These are phyloP conservation scores for Cylloceria caligata DNA, from an alignment of 2,888 invertebrate species.

Conservation along the genomic window DNA sequence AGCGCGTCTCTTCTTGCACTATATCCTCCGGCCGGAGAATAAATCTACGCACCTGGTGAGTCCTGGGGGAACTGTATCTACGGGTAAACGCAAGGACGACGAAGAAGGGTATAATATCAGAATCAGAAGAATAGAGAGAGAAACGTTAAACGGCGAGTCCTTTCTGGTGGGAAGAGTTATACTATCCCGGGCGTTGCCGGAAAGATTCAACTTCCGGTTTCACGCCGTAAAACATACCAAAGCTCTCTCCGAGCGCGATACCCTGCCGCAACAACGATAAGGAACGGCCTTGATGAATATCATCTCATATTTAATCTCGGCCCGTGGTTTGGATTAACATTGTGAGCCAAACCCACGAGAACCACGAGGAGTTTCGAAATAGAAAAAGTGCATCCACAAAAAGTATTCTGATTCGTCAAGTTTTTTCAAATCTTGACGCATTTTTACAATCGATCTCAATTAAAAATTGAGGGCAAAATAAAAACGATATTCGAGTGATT, in stretches of 20 bases:
- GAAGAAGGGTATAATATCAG: constrained; percentile 1
- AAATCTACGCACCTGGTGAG: constrained; percentile 51
- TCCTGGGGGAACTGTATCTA: constrained; percentile 41
- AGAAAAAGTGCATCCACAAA: constrained; percentile 12
- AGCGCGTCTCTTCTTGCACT: constrained; percentile 54
- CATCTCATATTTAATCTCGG: constrained; percentile 47
- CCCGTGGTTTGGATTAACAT: constrained; percentile 20
- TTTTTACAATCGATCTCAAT: neutral
- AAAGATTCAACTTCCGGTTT: constrained; percentile 55
- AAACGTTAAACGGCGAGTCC: constrained; percentile 34
- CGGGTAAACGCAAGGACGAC: constrained; percentile 10
- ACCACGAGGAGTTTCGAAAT: constrained; percentile 1
- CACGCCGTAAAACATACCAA: constrained; percentile 29
- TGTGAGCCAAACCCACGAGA: constrained; percentile 2
- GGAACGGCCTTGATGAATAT: constrained; percentile 42
- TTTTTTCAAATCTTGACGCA: neutral
- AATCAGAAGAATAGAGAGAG: constrained; percentile 26
- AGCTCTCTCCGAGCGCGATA: constrained; percentile 27
- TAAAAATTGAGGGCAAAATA: neutral
- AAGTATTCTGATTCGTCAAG: neutral
- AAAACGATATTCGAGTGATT: neutral
- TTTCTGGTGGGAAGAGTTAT: constrained; percentile 45
- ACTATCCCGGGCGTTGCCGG: constrained; percentile 57
- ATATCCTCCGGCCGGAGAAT: constrained; percentile 44
- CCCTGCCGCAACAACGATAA: constrained; percentile 2